These are phyloP conservation scores for Porphyrio hochstetteri DNA, from an alignment of 2,113 vertebrate genomes.

Conservation along the genomic window DNA sequence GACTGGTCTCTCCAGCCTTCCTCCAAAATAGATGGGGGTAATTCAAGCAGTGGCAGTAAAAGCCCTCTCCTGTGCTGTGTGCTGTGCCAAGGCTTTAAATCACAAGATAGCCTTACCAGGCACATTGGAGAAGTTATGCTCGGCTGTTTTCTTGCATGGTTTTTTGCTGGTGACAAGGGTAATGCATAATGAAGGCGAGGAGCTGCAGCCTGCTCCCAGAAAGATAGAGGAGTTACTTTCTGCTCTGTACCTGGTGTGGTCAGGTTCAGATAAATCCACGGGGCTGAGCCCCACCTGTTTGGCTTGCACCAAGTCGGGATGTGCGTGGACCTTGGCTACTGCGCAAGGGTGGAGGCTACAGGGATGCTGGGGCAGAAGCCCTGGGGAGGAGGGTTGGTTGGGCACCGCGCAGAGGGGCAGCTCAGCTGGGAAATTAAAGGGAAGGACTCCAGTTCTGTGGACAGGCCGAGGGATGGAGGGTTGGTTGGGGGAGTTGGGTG, in stretches of 20 bases:
- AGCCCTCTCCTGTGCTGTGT: neutral
- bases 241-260: neutral
- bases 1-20: neutral
- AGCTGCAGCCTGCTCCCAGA: neutral
- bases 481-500: neutral
- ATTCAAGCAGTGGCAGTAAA: neutral
- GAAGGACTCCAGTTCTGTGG: too few relatives aligned
- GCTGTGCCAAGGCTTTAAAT: neutral
- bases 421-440: neutral
- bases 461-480: too few relatives aligned
- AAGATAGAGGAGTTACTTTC: neutral
- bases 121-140: neutral
- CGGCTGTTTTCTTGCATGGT: neutral
- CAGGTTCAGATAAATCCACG: neutral
- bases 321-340: rapidly evolving
- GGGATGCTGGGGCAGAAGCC: neutral
- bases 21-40: neutral
- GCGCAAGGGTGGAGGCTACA: rapidly evolving
- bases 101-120: neutral
- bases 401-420: neutral
- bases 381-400: rapidly evolving
- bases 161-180: neutral
- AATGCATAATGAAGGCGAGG: neutral
- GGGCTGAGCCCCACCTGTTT: neutral
- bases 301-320: too few relatives aligned